Conservation (phyloP, 2,888 invertebrate species). For the Cephus spinipes region DNA sequence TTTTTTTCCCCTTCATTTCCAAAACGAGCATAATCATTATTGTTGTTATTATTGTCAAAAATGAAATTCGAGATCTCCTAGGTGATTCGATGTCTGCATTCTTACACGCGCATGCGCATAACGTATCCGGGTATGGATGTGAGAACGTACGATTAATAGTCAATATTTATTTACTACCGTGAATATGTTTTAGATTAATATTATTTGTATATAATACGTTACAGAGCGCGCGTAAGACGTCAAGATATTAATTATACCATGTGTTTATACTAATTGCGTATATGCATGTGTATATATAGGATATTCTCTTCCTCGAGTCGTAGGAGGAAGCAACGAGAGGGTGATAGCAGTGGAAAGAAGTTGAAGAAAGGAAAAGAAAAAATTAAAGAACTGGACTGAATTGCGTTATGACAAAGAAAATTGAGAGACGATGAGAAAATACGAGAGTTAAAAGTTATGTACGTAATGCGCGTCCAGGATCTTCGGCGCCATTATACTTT, state of each 20-base stretch:
- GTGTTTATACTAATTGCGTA: not conserved
- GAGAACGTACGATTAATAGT: not conserved
- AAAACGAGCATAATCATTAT: too few relatives aligned
- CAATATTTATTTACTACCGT: slow-evolving; percentile 6
- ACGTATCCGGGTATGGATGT: not conserved
- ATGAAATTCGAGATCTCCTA: not conserved
- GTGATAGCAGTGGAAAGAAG: not conserved
- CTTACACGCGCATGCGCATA: not conserved
- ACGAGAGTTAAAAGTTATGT: not conserved
- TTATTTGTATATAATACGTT: slow-evolving; percentile 4
- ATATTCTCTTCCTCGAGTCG: slow-evolving; percentile 17
- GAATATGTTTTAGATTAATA: slow-evolving; percentile 3
- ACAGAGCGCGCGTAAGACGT: not conserved
- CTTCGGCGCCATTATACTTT: not conserved
- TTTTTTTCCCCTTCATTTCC: not conserved
- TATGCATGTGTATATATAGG: slow-evolving; percentile 5
- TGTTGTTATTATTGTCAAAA: too few relatives aligned
- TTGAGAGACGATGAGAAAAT: not conserved
- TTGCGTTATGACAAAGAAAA: not conserved
- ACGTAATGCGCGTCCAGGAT: not conserved
- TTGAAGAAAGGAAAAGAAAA: not conserved
- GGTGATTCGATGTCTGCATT: not conserved
- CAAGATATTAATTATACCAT: not conserved
- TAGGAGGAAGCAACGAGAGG: slow-evolving; percentile 12
- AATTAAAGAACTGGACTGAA: not conserved